Conservation (phyloP, 2,113 vertebrate genomes). For the Gavia stellata region DNA sequence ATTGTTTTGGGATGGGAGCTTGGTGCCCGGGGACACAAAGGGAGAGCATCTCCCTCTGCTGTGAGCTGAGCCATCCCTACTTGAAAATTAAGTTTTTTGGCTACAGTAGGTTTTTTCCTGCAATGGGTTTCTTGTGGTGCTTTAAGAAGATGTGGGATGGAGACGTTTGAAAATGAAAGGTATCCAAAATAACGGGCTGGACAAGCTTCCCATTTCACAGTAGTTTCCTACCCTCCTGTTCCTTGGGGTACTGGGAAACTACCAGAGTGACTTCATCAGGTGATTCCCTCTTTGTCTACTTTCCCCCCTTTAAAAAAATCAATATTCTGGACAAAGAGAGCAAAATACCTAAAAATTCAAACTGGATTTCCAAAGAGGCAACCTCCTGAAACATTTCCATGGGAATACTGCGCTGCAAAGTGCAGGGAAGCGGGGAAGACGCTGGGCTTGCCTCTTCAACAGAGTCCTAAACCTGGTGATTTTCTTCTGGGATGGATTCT, state of each 20-base stretch:
- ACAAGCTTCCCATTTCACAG: background rate
- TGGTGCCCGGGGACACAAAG: background rate
- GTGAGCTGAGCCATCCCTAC: rapidly evolving
- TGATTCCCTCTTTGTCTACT: background rate
- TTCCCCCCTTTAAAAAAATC: background rate
- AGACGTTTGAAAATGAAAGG: background rate
- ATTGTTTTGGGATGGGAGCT: background rate
- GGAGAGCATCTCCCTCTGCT: background rate
- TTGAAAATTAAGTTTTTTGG: background rate
- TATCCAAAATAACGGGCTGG: background rate
- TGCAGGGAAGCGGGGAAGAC: background rate
- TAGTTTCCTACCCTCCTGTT: background rate
- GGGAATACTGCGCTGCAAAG: rapidly evolving
- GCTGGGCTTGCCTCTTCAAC: background rate
- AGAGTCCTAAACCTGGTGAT: rapidly evolving
- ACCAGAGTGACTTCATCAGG: background rate
- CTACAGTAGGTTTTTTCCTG: background rate
- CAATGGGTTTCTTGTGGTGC: background rate
- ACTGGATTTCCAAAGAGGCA: background rate
- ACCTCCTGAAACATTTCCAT: background rate
- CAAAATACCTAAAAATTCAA: background rate
- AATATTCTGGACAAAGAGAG: background rate
- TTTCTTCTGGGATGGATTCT: background rate
- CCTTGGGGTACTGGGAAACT: background rate
- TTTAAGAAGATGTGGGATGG: background rate